Evolutionary conservation across 2,888 invertebrate species (phyloP), one percentile per base, ranked within the genome.

Genomic region (Latrodectus hesperus): DNA sequence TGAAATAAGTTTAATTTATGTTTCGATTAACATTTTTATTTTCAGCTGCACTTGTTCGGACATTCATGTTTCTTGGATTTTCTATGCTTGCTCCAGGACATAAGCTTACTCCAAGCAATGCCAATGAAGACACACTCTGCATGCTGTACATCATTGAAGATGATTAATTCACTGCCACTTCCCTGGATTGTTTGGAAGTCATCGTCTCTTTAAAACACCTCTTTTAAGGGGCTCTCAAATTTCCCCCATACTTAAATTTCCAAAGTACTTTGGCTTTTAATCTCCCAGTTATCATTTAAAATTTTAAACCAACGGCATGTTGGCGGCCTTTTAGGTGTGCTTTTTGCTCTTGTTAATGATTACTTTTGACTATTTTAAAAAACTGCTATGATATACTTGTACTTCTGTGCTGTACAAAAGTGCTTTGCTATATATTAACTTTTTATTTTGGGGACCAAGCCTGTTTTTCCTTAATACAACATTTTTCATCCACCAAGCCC

Each of bases 1-100:
- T 22, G 22, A 22, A 22, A 22, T 22, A 22, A 22, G 22, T 22
- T 22, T 22, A 22, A 22, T 22, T 22, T 22, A 22, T 1, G 0
- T 1, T 22, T 22, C 22, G 22, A 22, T 0, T 22, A 22, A 22
- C 22, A 22, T 88, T 90, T 89, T 88, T 80, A 88, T 88, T 91
- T 92, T 55, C 93, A 95, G 95, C 96, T 79, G 95, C 95, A 90
- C 94, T 99, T 91, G 95, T 99, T 90, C 96, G 98, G 91, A 98
- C 98, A 60, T 99, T 99, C 95, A 97, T 98, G 96, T 98, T 98
- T 93, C 95, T 99, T 94, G 99, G 99, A 89, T 99, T 99, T 93
- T 95, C 95, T 90, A 95, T 96, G 89, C 94, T 98, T 91, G 95
- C 97, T 68, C 97, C 98, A 71, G 96, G 95, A 90, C 96, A 97